Evolutionary conservation across 2,888 invertebrate genomes (phyloP).

Genomic region (Itoplectis maculator): DNA sequence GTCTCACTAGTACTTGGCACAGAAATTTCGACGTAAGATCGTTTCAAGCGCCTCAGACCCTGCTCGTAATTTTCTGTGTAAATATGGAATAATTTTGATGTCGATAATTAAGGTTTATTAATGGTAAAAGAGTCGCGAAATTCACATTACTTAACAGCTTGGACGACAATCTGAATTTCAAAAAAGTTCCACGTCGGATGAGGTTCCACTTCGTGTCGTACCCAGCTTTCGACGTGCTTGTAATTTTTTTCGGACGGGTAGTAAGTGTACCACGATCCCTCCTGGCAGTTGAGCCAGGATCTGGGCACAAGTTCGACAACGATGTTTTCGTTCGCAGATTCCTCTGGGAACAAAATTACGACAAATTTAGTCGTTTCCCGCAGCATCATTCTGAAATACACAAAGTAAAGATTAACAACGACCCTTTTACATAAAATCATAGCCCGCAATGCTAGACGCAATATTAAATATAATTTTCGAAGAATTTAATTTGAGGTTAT

Average conservation of each 20-base stretch:
- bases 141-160: background rate
- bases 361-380: background rate
- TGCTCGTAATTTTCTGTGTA: background rate
- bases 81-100: background rate
- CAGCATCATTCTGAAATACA: background rate
- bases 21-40: background rate
- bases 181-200: background rate
- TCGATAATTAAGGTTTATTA: background rate
- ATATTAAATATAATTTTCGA: too few relatives aligned
- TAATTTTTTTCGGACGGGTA: background rate
- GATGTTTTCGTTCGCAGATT: too few relatives aligned
- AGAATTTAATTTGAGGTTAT: too few relatives aligned
- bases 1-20: background rate
- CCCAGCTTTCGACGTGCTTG: background rate
- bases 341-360: background rate
- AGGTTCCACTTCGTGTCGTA: background rate
- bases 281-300: background rate
- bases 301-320: slow-evolving; percentile 4
- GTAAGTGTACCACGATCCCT: background rate
- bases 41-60: background rate
- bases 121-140: background rate
- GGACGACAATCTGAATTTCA: background rate
- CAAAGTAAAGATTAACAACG: too few relatives aligned
- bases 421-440: too few relatives aligned
- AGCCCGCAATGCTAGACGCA: too few relatives aligned